Evolutionary conservation across 30 jellyfish, hydroid and myxozoan genomes (phyloP), one percentile per base, ranked within the genome.

Genomic region (Clytia hemisphaerica): DNA sequence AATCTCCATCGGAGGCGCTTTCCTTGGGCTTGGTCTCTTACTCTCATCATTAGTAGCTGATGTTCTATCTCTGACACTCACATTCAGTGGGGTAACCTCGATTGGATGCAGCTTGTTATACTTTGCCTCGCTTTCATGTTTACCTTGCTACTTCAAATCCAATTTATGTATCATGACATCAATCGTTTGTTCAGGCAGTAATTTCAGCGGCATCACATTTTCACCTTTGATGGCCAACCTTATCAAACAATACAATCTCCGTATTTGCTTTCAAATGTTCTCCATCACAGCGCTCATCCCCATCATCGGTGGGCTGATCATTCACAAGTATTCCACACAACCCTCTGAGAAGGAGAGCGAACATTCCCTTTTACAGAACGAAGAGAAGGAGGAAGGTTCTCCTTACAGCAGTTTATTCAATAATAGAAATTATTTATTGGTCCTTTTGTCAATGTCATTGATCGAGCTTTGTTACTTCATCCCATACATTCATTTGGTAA

Each of bases 401-500:
- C n/a, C n/a, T n/a, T n/a, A n/a, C n/a, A n/a, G n/a, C n/a, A n/a
- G n/a, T n/a, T n/a, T n/a, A n/a, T n/a, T n/a, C n/a, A n/a, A n/a
- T n/a, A n/a, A n/a, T n/a, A n/a, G n/a, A n/a, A n/a, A n/a, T n/a
- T n/a, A n/a, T n/a, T n/a, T n/a, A n/a, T n/a, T n/a, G n/a, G n/a
- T n/a, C n/a, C n/a, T n/a, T 7, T 25, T 36, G 37, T 42, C 71
- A 15, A 35, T 73, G 71, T 73, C 82, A 0, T 14, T 73, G 30
- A 40, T 73, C 21, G 37, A 58, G 14, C 59, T 57, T 37, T 68
- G 31, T 26, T 73, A 73, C 50, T 73, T 58, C 58, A 45, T 73
- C 2, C 85, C 85, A 18, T 73, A 59, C 28, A 83, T 73, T 18
- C 74, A 73, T 40, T 36, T 73, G 85, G 85, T 73, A 57, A 73